These are phyloP conservation scores for Sturmia bella DNA, from an alignment of 2,888 invertebrate genomes.

Conservation along the genomic window DNA sequence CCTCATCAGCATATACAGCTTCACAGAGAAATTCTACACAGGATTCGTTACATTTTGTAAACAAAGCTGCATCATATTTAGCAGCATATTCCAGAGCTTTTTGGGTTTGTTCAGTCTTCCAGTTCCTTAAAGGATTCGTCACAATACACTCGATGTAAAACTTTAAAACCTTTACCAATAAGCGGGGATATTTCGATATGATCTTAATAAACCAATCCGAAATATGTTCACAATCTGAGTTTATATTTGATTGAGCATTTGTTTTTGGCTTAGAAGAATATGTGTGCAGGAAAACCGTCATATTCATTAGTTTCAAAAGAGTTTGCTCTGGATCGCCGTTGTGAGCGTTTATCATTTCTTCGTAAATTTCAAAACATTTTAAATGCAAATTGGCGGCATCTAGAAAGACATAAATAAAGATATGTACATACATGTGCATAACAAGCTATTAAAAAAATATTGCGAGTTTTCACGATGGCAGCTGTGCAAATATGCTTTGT, in stretches of 20 bases:
- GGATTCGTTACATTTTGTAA: constrained; percentile 80
- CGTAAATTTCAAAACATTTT: constrained; percentile 79
- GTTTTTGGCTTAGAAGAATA: constrained; percentile 74
- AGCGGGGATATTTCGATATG: constrained; percentile 78
- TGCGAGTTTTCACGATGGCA: too few species aligned
- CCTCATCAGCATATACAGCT: constrained; percentile 78
- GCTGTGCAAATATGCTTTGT: too few species aligned
- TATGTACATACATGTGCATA: not conserved
- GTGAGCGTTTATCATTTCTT: constrained; percentile 79
- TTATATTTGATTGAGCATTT: constrained; percentile 46
- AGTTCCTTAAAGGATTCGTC: constrained; percentile 78
- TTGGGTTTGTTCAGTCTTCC: constrained; percentile 78
- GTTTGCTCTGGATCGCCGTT: constrained; percentile 80
- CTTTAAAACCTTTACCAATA: constrained; percentile 76
- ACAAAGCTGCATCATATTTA: constrained; percentile 80
- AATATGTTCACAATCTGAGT: constrained; percentile 77
- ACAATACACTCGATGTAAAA: constrained; percentile 78
- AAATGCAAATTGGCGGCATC: constrained; percentile 77
- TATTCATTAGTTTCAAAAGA: constrained; percentile 78
- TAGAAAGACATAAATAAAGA: constrained; percentile 59
- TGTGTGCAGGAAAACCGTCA: constrained; percentile 78
- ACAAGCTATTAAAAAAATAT: not conserved
- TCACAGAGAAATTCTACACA: constrained; percentile 77
- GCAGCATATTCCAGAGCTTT: constrained; percentile 80
- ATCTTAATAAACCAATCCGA: constrained; percentile 80